Evolutionary conservation across 2,888 invertebrate species (phyloP).

Genomic region (Sphaeridia pumilis): DNA sequence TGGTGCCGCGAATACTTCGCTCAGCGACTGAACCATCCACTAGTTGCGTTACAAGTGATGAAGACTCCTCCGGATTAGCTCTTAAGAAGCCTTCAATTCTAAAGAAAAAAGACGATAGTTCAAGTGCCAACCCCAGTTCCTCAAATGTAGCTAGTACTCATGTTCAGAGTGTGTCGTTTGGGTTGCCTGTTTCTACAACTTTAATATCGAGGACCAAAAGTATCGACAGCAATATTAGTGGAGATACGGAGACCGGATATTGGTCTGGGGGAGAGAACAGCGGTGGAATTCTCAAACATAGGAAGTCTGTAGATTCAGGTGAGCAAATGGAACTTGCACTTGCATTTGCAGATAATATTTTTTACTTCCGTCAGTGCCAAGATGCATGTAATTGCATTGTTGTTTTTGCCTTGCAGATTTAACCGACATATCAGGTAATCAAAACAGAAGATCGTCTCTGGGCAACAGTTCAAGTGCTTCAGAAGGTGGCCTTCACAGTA

Average conservation of each 20-base stretch:
- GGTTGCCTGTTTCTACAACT: slow-evolving; percentile 15
- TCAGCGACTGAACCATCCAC: slow-evolving; percentile 7
- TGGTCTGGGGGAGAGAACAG: slow-evolving; percentile 20
- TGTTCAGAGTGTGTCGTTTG: slow-evolving; percentile 23
- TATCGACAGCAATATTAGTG: slow-evolving; percentile 20
- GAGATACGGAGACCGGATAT: slow-evolving; percentile 25
- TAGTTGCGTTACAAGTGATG: neutral
- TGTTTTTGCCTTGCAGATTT: slow-evolving; percentile 5
- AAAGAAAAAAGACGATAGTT: slow-evolving; percentile 21
- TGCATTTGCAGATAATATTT: neutral
- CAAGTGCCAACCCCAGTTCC: neutral
- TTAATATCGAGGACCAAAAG: slow-evolving; percentile 19
- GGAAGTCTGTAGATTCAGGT: slow-evolving; percentile 12
- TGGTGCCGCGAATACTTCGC: slow-evolving; percentile 19
- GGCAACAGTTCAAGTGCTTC: slow-evolving; percentile 18
- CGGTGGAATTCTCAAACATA: slow-evolving; percentile 14
- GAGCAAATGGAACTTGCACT: neutral
- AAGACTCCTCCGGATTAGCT: slow-evolving; percentile 1
- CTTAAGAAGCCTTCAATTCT: slow-evolving; percentile 22
- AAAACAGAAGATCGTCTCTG: slow-evolving; percentile 21
- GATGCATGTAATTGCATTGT: too few relatives aligned
- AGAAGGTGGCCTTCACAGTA: slow-evolving; percentile 21
- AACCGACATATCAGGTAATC: slow-evolving; percentile 19
- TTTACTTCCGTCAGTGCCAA: too few relatives aligned
- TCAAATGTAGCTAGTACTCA: slow-evolving; percentile 3